Conservation (phyloP, 2,888 invertebrate genomes). For the Strigamia crassipes region DNA sequence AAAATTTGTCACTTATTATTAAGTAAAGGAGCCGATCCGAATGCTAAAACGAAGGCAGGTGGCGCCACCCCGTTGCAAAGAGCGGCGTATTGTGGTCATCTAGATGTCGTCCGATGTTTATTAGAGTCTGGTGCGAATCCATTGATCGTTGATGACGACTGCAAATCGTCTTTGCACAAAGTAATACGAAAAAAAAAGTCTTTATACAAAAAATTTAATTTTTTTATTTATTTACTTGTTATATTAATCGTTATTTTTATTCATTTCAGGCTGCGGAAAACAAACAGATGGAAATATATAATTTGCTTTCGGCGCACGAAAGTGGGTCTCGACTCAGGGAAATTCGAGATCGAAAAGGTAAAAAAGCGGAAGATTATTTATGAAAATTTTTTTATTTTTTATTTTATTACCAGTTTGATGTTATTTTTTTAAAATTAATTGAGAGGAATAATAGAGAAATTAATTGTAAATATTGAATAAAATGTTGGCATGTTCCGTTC, state of each 20-base stretch:
- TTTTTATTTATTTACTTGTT: too few species aligned
- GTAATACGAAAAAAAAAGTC: too few species aligned
- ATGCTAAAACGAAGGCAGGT: conserved; percentile 76
- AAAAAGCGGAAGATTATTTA: conserved; percentile 31
- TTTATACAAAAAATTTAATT: too few species aligned
- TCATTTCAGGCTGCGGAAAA: conserved; percentile 43
- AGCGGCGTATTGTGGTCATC: conserved; percentile 70
- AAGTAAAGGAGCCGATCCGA: conserved; percentile 71
- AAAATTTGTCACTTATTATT: conserved; percentile 73
- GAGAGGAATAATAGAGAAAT: neutral
- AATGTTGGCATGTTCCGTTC: neutral
- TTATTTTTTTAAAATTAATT: neutral
- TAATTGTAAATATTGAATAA: conserved; percentile 10
- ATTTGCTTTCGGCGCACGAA: conserved; percentile 2
- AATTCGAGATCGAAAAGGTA: conserved; percentile 41
- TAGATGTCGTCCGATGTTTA: conserved; percentile 69
- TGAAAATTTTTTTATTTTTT: neutral
- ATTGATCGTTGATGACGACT: conserved; percentile 73
- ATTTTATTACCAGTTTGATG: neutral
- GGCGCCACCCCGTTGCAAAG: conserved; percentile 80
- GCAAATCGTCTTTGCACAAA: conserved; percentile 79
- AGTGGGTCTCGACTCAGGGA: neutral
- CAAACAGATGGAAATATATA: conserved; percentile 10
- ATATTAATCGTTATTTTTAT: neutral
- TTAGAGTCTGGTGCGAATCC: conserved; percentile 69